Percentiles rank a stretch among this genome's conserved stretches.
phyloP scores from a whole-genome alignment of 2,113 vertebrate genomes.

The Gymnorhina tibicen region DNA sequence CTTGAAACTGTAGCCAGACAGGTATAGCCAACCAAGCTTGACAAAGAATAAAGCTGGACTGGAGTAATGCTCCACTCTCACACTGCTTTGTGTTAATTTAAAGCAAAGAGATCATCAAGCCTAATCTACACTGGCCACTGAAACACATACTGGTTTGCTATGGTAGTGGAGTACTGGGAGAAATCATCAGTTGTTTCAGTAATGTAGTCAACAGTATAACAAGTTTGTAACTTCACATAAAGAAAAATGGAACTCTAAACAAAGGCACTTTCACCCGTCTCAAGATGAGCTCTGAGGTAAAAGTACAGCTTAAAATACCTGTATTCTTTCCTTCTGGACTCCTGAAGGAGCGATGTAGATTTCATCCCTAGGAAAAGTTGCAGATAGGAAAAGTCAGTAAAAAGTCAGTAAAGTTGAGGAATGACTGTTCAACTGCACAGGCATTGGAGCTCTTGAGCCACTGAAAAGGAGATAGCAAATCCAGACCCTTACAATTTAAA shows the following conservation, averaged over 20 bases:
- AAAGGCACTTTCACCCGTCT: background rate
- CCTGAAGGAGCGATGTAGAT: slow-evolving; percentile 96
- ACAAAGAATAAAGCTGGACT: background rate
- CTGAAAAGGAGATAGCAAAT: background rate
- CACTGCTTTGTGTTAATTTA: background rate
- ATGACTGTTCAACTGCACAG: background rate
- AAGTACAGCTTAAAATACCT: slow-evolving; percentile 73
- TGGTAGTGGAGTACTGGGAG: background rate
- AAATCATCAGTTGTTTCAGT: background rate
- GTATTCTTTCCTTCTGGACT: slow-evolving; percentile 95
- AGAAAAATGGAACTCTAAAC: background rate
- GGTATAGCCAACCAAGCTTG: background rate
- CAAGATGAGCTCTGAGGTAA: background rate
- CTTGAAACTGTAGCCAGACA: background rate
- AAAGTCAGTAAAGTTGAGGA: background rate
- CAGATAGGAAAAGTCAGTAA: background rate
- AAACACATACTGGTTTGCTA: background rate
- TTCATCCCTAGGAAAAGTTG: slow-evolving; percentile 75
- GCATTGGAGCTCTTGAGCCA: background rate
- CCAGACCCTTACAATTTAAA: background rate
- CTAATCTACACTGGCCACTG: background rate
- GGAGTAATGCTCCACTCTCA: background rate
- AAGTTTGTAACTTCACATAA: background rate
- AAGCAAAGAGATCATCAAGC: background rate
- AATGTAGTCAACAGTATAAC: background rate